phyloP scores from a whole-genome alignment of 2,797 vertebrate genomes.

The Pseudomugil gertrudae region DNA sequence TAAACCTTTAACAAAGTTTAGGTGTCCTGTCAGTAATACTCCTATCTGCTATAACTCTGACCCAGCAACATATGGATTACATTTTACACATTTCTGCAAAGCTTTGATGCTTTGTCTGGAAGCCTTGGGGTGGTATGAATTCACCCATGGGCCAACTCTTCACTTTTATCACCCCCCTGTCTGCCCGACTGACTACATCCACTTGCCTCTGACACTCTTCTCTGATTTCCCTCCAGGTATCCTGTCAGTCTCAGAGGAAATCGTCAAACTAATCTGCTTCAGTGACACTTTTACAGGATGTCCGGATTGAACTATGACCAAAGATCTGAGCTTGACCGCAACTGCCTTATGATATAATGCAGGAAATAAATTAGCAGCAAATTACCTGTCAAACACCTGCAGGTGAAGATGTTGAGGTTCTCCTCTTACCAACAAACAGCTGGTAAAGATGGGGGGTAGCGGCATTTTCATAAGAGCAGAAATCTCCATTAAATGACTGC shows the following conservation, averaged over 20 bases:
- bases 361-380: constrained; percentile 73
- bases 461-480: constrained; percentile 58
- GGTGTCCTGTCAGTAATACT: constrained; percentile 24
- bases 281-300: constrained; percentile 72
- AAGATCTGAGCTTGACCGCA: constrained; percentile 35
- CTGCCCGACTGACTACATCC: constrained; percentile 44
- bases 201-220: constrained; percentile 17
- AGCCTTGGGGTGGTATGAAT: constrained; percentile 52
- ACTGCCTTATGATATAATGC: constrained; percentile 65
- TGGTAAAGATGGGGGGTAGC: constrained; percentile 36
- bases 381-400: constrained; percentile 78
- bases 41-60: constrained; percentile 23
- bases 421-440: constrained; percentile 52
- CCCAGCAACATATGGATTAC: constrained; percentile 33
- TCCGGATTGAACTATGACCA: constrained; percentile 70
- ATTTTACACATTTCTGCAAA: constrained; percentile 45
- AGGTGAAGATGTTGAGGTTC: constrained; percentile 45
- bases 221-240: constrained; percentile 41
- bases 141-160: constrained; percentile 55
- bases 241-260: constrained; percentile 46
- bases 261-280: constrained; percentile 66
- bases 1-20: constrained; percentile 30
- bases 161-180: constrained; percentile 41
- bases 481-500: constrained; percentile 51
- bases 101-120: constrained; percentile 52